phyloP scores from a whole-genome alignment of 2,888 invertebrate species.

The Lithophane semibrunnea region DNA sequence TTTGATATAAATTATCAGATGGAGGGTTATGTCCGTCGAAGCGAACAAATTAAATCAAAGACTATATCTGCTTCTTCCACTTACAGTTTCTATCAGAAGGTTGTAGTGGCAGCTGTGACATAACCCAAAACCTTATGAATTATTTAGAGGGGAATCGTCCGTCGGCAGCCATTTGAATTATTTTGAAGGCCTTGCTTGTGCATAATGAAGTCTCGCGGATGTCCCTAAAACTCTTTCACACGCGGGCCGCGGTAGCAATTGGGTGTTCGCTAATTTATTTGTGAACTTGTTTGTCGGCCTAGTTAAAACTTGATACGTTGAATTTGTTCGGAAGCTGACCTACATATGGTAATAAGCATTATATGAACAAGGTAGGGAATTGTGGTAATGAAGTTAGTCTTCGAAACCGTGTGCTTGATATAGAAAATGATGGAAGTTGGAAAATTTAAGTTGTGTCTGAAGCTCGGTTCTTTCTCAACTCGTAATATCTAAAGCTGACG shows the following conservation, averaged over 20 bases:
- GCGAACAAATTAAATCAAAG: conserved; percentile 80
- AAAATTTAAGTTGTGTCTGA: conserved; percentile 8
- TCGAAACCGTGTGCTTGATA: conserved; percentile 34
- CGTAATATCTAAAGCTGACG: conserved; percentile 21
- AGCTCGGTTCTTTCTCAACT: conserved; percentile 13
- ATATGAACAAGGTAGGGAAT: conserved; percentile 30
- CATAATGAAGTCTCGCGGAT: conserved; percentile 81
- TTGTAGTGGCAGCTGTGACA: conserved; percentile 79
- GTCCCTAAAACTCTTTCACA: conserved; percentile 74
- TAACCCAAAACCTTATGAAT: conserved; percentile 83
- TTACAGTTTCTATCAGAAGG: conserved; percentile 65
- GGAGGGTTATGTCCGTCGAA: conserved; percentile 67
- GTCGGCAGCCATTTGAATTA: conserved; percentile 85
- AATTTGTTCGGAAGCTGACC: conserved; percentile 40
- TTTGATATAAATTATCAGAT: conserved; percentile 76
- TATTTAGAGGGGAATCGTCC: conserved; percentile 83
- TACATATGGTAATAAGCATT: conserved; percentile 29
- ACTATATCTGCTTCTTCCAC: conserved; percentile 70
- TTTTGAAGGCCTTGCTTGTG: conserved; percentile 82
- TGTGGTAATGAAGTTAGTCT: conserved; percentile 46
- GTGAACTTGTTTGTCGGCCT: conserved; percentile 50
- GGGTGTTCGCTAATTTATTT: conserved; percentile 61
- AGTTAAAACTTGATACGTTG: conserved; percentile 49
- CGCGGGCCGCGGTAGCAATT: conserved; percentile 56
- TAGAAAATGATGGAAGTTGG: conserved; percentile 22